These are phyloP conservation scores for Paragorgia papillata DNA, from an alignment of 92 coral and sea anemone genomes.

Conservation along the genomic window DNA sequence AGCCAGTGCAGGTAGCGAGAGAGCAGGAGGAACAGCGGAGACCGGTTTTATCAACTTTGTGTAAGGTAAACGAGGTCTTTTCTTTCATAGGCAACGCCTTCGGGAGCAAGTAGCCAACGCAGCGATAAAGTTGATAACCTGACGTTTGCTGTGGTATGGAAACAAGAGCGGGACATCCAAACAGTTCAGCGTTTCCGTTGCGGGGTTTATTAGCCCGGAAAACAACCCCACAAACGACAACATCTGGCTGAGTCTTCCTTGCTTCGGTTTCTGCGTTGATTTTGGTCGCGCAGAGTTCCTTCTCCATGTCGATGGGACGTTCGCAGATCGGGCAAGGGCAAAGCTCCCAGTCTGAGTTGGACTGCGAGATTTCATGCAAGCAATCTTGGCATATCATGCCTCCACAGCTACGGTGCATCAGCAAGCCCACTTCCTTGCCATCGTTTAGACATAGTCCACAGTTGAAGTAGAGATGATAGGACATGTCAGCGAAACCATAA, in stretches of 20 bases:
- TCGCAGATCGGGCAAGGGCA: conserved; percentile 42
- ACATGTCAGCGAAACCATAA: background rate
- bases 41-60: conserved; percentile 26
- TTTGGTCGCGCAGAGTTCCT: conserved; percentile 6
- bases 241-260: background rate
- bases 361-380: conserved; percentile 27
- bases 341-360: conserved; percentile 21
- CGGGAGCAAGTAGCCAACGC: conserved; percentile 35
- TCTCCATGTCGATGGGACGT: conserved; percentile 31
- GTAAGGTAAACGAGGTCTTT: conserved; percentile 32
- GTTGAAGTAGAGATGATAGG: conserved; percentile 37
- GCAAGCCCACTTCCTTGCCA: conserved; percentile 21
- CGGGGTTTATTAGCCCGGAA: conserved; percentile 5
- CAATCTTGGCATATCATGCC: conserved; percentile 42
- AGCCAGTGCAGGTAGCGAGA: conserved; percentile 2
- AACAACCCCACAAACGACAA: conserved; percentile 3
- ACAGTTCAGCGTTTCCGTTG: background rate
- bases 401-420: conserved; percentile 29
- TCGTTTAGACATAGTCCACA: conserved; percentile 38
- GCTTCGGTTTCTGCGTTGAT: background rate
- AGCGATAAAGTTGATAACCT: conserved; percentile 27
- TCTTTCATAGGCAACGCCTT: conserved; percentile 23
- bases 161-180: conserved; percentile 24
- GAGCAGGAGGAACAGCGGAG: conserved; percentile 1
- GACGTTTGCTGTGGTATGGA: conserved; percentile 4